Conservation (phyloP, 2,113 vertebrate genomes). For the Taxidea taxus region DNA sequence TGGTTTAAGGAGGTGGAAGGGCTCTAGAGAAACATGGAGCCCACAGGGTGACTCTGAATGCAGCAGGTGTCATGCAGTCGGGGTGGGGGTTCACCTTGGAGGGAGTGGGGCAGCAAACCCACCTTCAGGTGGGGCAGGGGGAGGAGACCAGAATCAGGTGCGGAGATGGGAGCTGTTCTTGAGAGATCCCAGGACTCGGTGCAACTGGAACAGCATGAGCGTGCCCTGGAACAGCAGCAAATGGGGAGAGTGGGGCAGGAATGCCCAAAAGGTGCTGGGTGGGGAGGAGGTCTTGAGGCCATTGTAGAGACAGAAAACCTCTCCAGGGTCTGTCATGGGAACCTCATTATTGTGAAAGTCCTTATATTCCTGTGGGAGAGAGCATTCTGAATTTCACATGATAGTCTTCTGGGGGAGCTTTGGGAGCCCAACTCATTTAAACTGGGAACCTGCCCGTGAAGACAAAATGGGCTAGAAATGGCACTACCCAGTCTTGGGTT, state of each 20-base stretch:
- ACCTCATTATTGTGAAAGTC: rapidly evolving
- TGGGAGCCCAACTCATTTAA: not conserved
- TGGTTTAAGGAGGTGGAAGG: not conserved
- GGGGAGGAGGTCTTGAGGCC: not conserved
- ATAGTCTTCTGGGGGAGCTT: not conserved
- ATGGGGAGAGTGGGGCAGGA: not conserved
- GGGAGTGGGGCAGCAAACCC: not conserved
- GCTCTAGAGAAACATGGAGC: not conserved
- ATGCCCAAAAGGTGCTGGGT: rapidly evolving
- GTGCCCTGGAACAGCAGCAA: rapidly evolving
- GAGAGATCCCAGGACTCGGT: rapidly evolving
- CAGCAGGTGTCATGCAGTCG: not conserved
- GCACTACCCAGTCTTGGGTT: not conserved
- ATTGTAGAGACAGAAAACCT: not conserved
- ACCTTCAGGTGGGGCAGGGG: not conserved
- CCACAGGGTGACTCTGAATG: rapidly evolving
- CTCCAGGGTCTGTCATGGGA: not conserved
- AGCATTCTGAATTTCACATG: not conserved
- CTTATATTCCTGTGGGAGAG: not conserved
- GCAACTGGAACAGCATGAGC: not conserved
- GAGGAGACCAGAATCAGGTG: too few relatives aligned
- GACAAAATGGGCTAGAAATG: not conserved
- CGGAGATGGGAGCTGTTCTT: not conserved
- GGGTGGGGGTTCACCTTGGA: not conserved
- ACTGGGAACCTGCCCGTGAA: not conserved